Conservation (phyloP, 2,888 invertebrate genomes). For the Timema cristinae region DNA sequence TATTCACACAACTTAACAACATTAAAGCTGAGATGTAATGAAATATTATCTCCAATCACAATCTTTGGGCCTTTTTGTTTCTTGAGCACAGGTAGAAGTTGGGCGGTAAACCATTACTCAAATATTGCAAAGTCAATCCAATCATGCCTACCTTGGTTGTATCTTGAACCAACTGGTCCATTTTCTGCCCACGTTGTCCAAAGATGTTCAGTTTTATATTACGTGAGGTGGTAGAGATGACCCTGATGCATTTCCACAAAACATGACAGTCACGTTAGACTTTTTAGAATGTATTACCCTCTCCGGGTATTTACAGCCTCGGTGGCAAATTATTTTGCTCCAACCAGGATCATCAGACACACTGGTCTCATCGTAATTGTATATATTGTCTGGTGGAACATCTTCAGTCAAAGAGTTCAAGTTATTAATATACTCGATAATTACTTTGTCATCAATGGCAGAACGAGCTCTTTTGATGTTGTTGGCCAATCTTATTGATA, state of each 20-base stretch:
- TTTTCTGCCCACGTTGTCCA: conserved; percentile 42
- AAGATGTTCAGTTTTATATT: conserved; percentile 43
- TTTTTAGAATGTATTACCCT: conserved; percentile 41
- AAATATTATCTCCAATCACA: conserved; percentile 32
- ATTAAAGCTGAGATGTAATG: conserved; percentile 28
- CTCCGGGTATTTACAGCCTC: conserved; percentile 41
- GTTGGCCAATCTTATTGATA: conserved; percentile 27
- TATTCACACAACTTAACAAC: conserved; percentile 27
- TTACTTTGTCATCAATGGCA: conserved; percentile 22
- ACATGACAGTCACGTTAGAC: conserved; percentile 41
- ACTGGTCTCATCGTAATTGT: conserved; percentile 41
- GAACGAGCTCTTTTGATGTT: neutral
- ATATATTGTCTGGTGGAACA: conserved; percentile 35
- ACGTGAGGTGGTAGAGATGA: conserved; percentile 42
- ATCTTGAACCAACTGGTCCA: conserved; percentile 41
- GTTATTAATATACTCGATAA: conserved; percentile 34
- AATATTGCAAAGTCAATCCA: conserved; percentile 42
- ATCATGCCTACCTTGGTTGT: conserved; percentile 41
- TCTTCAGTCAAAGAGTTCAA: conserved; percentile 27
- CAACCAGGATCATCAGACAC: conserved; percentile 26
- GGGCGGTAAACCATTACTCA: conserved; percentile 39
- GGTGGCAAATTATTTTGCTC: conserved; percentile 35
- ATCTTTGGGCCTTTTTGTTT: conserved; percentile 25
- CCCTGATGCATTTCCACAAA: conserved; percentile 42
- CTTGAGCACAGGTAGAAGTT: conserved; percentile 34